Conservation (phyloP, 1,140 invertebrate genomes). For the Drosophila punjabiensis region DNA sequence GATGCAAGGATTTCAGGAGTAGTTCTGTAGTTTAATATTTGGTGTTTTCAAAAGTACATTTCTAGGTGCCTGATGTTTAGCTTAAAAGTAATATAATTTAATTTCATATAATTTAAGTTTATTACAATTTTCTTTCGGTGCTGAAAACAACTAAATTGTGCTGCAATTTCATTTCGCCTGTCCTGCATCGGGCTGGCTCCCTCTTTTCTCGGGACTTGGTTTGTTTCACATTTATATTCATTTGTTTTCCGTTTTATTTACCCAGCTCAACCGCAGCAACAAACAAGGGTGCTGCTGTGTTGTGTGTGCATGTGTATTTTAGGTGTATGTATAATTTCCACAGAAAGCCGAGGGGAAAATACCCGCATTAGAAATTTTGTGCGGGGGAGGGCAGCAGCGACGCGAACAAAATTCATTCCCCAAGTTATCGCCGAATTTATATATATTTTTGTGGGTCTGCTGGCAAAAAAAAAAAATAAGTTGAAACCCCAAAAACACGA, state of each 20-base stretch:
- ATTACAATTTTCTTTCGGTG: not conserved
- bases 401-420: conserved; percentile 32
- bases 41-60: not conserved
- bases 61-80: not conserved
- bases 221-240: conserved; percentile 82
- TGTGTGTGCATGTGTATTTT: conserved; percentile 43
- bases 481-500: conserved; percentile 27
- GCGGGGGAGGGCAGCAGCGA: conserved; percentile 3
- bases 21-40: not conserved
- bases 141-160: conserved; percentile 47
- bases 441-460: conserved; percentile 16
- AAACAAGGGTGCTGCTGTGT: conserved; percentile 12
- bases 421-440: conserved; percentile 37
- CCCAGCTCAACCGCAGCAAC: conserved; percentile 57
- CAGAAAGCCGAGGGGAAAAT: conserved; percentile 47
- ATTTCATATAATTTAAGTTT: not conserved
- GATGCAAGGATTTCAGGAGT: not conserved
- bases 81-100: not conserved
- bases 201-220: conserved; percentile 55
- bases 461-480: conserved; percentile 17
- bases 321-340: conserved; percentile 69
- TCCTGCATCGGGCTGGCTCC: not conserved
- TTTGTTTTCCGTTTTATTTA: conserved; percentile 82
- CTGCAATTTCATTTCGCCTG: conserved; percentile 53
- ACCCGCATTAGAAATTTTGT: conserved; percentile 37